These are phyloP conservation scores for Opisthocomus hoazin DNA, from an alignment of 2,113 vertebrate species.

Conservation along the genomic window DNA sequence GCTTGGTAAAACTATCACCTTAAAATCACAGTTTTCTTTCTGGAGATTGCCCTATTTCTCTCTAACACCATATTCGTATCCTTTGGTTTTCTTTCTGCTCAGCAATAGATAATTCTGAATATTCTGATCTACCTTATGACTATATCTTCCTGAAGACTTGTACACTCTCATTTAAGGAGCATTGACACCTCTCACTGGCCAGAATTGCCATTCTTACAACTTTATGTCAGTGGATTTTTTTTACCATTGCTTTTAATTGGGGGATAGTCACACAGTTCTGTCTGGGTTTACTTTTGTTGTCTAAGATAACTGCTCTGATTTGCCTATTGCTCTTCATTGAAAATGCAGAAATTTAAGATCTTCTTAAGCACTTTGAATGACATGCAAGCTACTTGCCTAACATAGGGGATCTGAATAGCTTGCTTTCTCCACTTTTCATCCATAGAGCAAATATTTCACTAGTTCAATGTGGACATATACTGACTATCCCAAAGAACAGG, in stretches of 20 bases:
- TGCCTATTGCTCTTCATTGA: not conserved
- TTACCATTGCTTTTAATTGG: not conserved
- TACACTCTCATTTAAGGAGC: not conserved
- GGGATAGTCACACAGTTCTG: not conserved
- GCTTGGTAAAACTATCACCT: not conserved
- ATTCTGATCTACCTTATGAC: not conserved
- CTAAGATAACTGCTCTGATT: not conserved
- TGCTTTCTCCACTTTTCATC: not conserved
- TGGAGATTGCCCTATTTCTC: not conserved
- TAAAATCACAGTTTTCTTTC: not conserved
- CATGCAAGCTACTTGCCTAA: not conserved
- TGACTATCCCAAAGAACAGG: not conserved
- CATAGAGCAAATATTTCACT: not conserved
- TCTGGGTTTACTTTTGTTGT: not conserved
- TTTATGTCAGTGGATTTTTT: not conserved
- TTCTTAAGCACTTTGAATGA: not conserved
- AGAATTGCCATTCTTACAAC: not conserved
- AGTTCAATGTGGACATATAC: not conserved
- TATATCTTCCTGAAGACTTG: not conserved
- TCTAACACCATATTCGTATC: not conserved
- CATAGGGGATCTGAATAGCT: not conserved
- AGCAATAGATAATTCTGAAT: not conserved
- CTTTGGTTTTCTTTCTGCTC: not conserved
- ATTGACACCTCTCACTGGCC: not conserved
- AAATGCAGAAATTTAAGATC: not conserved